Percentiles rank a stretch among this genome's conserved stretches.
Evolutionary conservation across 2,113 vertebrate species (phyloP).

Genomic region (Cyrtonyx montezumae): DNA sequence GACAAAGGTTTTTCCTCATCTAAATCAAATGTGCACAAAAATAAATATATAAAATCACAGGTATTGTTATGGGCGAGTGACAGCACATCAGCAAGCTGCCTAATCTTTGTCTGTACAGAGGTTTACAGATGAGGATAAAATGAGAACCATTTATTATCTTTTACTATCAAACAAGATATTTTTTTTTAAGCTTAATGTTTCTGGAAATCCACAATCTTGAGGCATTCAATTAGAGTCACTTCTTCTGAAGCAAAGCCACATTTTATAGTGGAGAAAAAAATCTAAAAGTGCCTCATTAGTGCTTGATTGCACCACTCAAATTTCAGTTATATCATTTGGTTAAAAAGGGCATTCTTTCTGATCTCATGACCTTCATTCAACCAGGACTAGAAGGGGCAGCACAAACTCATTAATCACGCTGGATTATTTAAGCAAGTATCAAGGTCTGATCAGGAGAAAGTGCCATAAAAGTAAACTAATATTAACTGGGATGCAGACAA

Average conservation of each 20-base stretch:
- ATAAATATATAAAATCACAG: neutral
- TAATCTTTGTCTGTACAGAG: neutral
- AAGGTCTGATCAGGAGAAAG: neutral
- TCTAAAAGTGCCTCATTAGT: neutral
- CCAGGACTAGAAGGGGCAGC: fast-evolving
- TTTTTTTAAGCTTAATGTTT: neutral
- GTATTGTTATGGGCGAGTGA: neutral
- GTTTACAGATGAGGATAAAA: neutral
- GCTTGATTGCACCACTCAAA: neutral
- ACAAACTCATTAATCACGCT: neutral
- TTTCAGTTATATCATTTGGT: neutral
- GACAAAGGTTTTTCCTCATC: neutral
- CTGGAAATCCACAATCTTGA: neutral
- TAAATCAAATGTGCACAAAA: neutral
- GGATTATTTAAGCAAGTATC: neutral
- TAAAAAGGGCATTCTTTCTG: neutral
- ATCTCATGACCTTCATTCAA: neutral
- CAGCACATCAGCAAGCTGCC: neutral
- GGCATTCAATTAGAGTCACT: neutral
- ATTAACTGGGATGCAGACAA: neutral
- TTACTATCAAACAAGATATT: neutral
- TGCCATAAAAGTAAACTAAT: neutral
- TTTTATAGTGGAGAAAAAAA: neutral
- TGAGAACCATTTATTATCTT: neutral
- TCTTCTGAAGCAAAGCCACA: neutral